phyloP scores from a whole-genome alignment of 1,140 invertebrate genomes.

The Steinernema khuongi region DNA sequence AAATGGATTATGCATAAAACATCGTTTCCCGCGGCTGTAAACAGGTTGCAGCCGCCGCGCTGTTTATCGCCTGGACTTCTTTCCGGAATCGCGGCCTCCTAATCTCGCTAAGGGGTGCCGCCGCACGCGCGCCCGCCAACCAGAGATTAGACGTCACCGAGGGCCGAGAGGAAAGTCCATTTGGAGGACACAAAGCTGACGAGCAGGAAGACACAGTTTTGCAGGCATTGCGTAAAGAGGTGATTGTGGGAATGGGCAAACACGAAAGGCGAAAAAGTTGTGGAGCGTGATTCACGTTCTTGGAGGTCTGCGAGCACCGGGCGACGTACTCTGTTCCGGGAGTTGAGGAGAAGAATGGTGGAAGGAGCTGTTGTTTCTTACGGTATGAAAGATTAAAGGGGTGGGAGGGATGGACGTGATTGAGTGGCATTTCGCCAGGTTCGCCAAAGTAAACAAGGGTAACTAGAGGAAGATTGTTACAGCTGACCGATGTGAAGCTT shows the following conservation, averaged over 20 bases:
- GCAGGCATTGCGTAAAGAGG: no score
- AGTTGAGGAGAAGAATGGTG: no score
- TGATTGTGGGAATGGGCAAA: no score
- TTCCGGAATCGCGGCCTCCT: no score
- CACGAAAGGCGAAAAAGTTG: background rate
- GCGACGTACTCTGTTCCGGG: background rate
- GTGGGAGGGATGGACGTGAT: background rate
- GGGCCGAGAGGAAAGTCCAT: background rate
- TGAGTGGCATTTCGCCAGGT: background rate
- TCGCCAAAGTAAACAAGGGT: background rate
- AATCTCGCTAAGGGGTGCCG: no score
- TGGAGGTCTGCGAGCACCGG: no score
- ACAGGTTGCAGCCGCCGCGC: constrained; percentile 7
- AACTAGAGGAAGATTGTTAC: background rate
- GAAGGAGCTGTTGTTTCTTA: no score
- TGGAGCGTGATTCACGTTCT: no score
- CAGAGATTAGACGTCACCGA: constrained; percentile 14
- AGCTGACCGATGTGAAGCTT: no score
- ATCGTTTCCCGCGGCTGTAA: background rate
- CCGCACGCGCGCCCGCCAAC: background rate
- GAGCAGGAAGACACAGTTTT: no score
- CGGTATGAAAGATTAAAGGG: no score
- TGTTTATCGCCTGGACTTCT: background rate
- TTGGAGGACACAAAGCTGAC: background rate
- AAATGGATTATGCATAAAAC: constrained; percentile 10